phyloP scores from a whole-genome alignment of 2,888 invertebrate genomes.

The Podotricha telesiphe region DNA sequence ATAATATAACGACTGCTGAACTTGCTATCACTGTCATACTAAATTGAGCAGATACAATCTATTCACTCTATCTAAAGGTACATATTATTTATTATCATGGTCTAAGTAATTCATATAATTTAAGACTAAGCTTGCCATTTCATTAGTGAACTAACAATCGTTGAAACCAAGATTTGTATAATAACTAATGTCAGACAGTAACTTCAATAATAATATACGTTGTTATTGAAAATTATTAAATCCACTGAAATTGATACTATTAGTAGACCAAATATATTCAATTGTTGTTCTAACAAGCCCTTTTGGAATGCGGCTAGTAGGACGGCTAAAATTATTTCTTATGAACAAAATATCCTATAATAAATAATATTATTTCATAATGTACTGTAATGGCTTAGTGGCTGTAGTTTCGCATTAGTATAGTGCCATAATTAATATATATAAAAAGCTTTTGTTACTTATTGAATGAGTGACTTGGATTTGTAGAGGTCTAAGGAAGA shows the following conservation, averaged over 20 bases:
- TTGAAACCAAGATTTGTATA: slow-evolving; percentile 33
- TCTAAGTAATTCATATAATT: not conserved
- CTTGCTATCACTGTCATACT: not conserved
- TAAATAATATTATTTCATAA: slow-evolving; percentile 23
- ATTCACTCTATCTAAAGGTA: not conserved
- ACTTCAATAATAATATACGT: slow-evolving; percentile 33
- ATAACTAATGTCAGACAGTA: slow-evolving; percentile 37
- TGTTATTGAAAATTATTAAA: slow-evolving; percentile 40
- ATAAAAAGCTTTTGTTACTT: no score
- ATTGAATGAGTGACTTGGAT: no score
- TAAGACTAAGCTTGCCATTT: slow-evolving; percentile 27
- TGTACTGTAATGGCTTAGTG: not conserved
- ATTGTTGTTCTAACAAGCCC: slow-evolving; percentile 41
- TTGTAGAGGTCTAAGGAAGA: no score
- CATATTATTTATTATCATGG: slow-evolving; percentile 1
- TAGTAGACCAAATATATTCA: slow-evolving; percentile 35
- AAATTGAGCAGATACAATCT: not conserved
- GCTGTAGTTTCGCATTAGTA: no score
- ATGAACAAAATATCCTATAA: slow-evolving; percentile 19
- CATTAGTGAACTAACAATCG: slow-evolving; percentile 41
- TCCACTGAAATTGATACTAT: slow-evolving; percentile 37
- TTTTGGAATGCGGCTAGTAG: slow-evolving; percentile 38
- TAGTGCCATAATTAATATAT: no score
- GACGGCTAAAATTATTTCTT: slow-evolving; percentile 36
- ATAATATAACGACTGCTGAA: not conserved